Evolutionary conservation across 1,140 invertebrate genomes (phyloP), one percentile per base, ranked within the genome.

Genomic region (Drosophila persimilis): DNA sequence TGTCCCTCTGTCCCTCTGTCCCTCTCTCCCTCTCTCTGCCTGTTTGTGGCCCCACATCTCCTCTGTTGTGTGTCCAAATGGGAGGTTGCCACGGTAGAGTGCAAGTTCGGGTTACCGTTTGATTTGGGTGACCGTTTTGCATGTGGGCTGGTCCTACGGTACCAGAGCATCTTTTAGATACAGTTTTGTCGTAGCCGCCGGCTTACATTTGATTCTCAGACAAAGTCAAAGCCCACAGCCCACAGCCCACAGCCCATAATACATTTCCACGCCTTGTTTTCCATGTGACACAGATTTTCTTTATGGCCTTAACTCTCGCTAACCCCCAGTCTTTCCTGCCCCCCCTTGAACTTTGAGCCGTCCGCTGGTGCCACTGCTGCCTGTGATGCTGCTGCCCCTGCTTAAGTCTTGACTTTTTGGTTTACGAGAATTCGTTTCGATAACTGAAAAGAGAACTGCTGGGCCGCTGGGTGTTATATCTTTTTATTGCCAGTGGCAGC

Each of bases 381-480:
- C 20, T 20, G 20, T 20, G 20, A 20, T 1, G 17, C n/a, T 17
- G 31, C 41, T 67, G 56, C 31, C 24, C 4, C 31, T 31, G 57
- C 57, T 60, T 41, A 60, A 59, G 71, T 24, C 66, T 69, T 75
- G 62, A 74, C 73, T 60, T 73, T 64, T 57, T 64, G 51, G 41
- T 73, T 70, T 69, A 69, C 66, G 66, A 73, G 72, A 44, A 72
- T 71, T 45, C 69, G 70, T 77, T 77, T 71, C 77, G 83, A 86
- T 85, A 86, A 77, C 80, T 55, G 44, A 57, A 43, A 11, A 39
- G 35, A 39, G 35, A 39, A 39, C 35, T 39, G 70, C 62, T 77
- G 67, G 4, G 24, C 55, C 75, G 11, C 35, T 39, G 58, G 77
- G 83, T 74, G 81, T 88, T 81, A 88, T 81, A 88, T 86, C 66